Base-by-base conservation (phyloP, 1,140 invertebrate species). In the Drosophila sp. region DNA sequence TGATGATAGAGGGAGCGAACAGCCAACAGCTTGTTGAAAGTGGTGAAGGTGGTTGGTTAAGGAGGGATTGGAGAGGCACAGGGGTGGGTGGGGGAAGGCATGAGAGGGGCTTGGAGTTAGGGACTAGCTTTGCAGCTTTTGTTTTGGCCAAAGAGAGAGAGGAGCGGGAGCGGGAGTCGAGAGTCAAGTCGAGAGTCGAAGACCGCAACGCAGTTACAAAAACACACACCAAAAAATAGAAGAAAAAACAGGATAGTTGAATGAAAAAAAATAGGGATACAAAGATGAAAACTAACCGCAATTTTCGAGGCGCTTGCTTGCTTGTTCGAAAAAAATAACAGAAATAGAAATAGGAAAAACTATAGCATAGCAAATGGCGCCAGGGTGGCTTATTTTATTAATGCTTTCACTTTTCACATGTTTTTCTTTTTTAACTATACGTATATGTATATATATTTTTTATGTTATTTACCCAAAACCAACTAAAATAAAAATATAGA, bases 271-370 rank as follows among this genome's bases (percentile, higher is more conserved):
- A 60, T 41, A 50, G 27, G 44, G 44, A 27, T 50, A 50, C 44
- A 50, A 50, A 35, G 63, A 33, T 71, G 56, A 81, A 81, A 82
- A 79, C 82, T 83, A 86, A 86, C 82, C 82, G 79, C 82, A 86
- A 87, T 86, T 86, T 86, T 83, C 83, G 82, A 86, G 83, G 82
- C 82, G 83, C 83, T 87, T 79, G 79, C 70, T 71, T 75, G 78
- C 70, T 17, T 17, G 60, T 75, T 72, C 70, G 75, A 87, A 82
- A 74, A 65, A 80, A 64, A 66, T 67, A 64, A 69, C n/a, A 41
- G 17, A 47, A 33, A 54, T 23, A 35, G 38, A 35, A 56, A 40
- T 27, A 60, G 8, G 8, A 61, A 69, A 84, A 85, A 65, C 17
- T 70, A 64, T 69, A 57, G 69, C 47, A 72, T 55, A 71, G 54